These are phyloP conservation scores for Drosophila atroscutellata DNA, from an alignment of 2,888 invertebrate species.

Conservation along the genomic window DNA sequence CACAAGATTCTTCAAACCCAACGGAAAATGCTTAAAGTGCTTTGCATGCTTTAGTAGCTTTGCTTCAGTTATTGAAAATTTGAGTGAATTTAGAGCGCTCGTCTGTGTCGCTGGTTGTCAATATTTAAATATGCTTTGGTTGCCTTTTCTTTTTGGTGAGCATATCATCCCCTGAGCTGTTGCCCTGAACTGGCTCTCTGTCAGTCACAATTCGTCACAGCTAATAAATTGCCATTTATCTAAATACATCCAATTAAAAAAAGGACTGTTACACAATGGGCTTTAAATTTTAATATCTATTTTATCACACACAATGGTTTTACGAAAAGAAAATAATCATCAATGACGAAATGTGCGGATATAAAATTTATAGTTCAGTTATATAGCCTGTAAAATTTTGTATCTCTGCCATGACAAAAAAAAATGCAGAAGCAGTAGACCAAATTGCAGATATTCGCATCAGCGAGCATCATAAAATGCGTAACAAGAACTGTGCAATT, in stretches of 20 bases:
- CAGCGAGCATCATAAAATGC: conserved; percentile 59
- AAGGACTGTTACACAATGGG: too few relatives aligned
- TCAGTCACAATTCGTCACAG: conserved; percentile 4
- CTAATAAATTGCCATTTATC: conserved; percentile 28
- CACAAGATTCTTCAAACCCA: background rate
- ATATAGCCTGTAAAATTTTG: conserved; percentile 34
- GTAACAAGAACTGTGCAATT: conserved; percentile 40
- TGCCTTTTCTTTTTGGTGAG: background rate
- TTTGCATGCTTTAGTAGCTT: background rate
- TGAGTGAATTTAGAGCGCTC: background rate
- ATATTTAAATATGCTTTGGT: background rate
- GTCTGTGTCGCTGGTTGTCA: background rate
- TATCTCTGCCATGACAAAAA: conserved; percentile 33
- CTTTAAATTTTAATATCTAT: background rate
- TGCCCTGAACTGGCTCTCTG: background rate
- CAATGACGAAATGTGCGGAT: conserved; percentile 31
- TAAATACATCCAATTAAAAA: conserved; percentile 7
- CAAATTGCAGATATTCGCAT: conserved; percentile 36
- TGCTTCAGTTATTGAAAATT: background rate
- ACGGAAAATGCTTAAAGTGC: background rate
- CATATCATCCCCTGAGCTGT: background rate
- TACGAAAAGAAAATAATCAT: background rate
- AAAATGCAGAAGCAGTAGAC: conserved; percentile 15
- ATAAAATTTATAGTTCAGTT: conserved; percentile 51
- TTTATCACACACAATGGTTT: background rate